Evolutionary conservation across 2,888 invertebrate genomes (phyloP), one percentile per base, ranked within the genome.

Genomic region (Galeopsomyia nigrocyanea): DNA sequence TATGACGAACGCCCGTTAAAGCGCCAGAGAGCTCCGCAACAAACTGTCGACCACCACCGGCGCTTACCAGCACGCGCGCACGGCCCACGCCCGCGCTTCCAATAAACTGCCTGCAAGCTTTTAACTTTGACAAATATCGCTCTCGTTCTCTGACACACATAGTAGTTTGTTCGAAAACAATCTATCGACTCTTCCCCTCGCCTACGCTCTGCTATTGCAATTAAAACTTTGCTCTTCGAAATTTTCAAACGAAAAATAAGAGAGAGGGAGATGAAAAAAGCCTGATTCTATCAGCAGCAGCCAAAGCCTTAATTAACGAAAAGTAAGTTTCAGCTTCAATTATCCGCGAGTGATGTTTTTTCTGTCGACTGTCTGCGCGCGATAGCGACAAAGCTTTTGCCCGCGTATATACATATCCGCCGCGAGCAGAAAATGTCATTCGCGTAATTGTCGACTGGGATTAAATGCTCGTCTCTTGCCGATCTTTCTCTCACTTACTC

Each of bases 1-100:
- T 74, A 71, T 68, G 71, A 70, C 66, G 66, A 70, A 70, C 58
- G 57, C 62, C 31, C 13, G 9, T 17, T 6, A 10, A 51, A 31
- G 47, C 14, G 19, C 39, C 21, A 17, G 47, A 10, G 22, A 47
- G 68, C 68, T 73, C 64, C 68, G 46, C 22, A 61, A 73, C 65
- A 69, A 69, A 73, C 68, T 65, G 73, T 56, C 51, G 51, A 51
- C 68, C 39, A 61, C 17, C 53, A 19, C 10, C 53, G 3, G 3
- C 17, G 53, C n/a, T n/a, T n/a, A n/a, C n/a, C n/a, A n/a, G n/a
- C n/a, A n/a, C 57, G 60, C 26, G 21, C 51, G 16, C 57, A n/a
- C n/a, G n/a, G n/a, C n/a, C n/a, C n/a, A n/a, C n/a, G n/a, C n/a
- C 16, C n/a, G 13, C 17, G 3, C 19, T 71, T 62, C 51, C 61